phyloP scores from a whole-genome alignment of 1,140 invertebrate species.

The Drosophila kepulauana region DNA sequence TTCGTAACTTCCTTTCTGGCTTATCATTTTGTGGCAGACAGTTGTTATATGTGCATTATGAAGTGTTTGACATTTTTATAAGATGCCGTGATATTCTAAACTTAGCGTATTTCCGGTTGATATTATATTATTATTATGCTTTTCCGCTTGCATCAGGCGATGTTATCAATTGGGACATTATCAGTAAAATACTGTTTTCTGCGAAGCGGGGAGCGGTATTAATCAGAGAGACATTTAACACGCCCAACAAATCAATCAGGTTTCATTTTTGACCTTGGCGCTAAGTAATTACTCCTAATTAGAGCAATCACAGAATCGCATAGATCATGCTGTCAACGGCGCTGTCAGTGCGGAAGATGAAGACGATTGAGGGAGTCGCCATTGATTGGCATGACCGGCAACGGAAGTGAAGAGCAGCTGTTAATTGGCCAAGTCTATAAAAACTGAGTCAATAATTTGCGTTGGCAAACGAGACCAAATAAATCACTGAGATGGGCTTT shows the following conservation, averaged over 20 bases:
- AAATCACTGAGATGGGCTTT: conserved; percentile 70
- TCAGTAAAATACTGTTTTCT: conserved; percentile 5
- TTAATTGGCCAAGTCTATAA: conserved; percentile 77
- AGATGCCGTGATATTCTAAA: neutral
- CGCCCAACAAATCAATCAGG: conserved; percentile 42
- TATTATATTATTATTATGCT: conserved; percentile 1
- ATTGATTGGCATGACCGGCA: conserved; percentile 45
- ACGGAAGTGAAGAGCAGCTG: conserved; percentile 74
- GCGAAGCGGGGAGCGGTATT: neutral
- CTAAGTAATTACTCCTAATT: conserved; percentile 49
- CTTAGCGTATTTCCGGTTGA: conserved; percentile 3
- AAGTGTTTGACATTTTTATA: no score
- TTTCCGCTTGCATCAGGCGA: conserved; percentile 22
- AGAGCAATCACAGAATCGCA: conserved; percentile 33
- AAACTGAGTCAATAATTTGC: conserved; percentile 57
- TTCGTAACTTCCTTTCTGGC: neutral
- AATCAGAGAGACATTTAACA: conserved; percentile 29
- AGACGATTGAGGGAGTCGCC: neutral
- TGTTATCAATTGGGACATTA: conserved; percentile 30
- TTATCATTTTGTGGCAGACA: neutral
- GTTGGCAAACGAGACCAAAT: conserved; percentile 34
- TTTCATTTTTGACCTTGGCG: conserved; percentile 26
- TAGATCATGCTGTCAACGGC: conserved; percentile 64
- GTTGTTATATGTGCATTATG: neutral
- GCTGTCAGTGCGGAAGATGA: conserved; percentile 5